Evolutionary conservation across 64 coral and sea anemone genomes (phyloP).

Genomic region (Stichodactyla helianthus): DNA sequence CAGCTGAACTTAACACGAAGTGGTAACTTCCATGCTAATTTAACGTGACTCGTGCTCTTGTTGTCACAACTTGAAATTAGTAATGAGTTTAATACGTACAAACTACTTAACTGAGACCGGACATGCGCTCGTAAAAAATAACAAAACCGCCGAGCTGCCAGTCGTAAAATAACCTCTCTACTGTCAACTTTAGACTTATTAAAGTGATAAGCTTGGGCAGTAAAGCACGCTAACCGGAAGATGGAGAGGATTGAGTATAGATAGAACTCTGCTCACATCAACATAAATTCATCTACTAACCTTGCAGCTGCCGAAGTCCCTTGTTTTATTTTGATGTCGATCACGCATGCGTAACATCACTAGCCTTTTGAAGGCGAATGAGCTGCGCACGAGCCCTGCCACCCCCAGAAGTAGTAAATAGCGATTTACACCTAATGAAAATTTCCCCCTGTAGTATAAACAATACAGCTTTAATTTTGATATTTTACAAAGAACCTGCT

Average conservation of each 20-base stretch:
- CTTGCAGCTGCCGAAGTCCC: conserved; percentile 39
- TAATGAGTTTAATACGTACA: conserved; percentile 29
- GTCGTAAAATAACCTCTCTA: conserved; percentile 16
- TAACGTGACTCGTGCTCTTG: conserved; percentile 19
- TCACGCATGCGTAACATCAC: conserved; percentile 37
- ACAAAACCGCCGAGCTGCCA: conserved; percentile 11
- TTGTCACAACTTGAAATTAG: conserved; percentile 35
- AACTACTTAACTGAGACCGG: conserved; percentile 25
- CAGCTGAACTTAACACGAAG: conserved; percentile 29
- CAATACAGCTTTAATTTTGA: conserved; percentile 64
- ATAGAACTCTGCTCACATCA: background rate
- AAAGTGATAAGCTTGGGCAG: conserved; percentile 14
- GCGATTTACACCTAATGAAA: conserved; percentile 49
- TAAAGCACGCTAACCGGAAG: conserved; percentile 23
- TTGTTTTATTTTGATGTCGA: conserved; percentile 58
- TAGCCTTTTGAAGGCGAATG: background rate
- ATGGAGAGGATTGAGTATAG: conserved; percentile 53
- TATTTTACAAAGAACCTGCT: conserved; percentile 81
- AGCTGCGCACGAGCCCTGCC: background rate
- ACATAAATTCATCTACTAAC: conserved; percentile 34
- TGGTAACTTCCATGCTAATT: conserved; percentile 30
- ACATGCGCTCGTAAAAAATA: conserved; percentile 22
- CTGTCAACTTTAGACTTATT: conserved; percentile 29
- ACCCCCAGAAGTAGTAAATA: conserved; percentile 25
- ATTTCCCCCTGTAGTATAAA: conserved; percentile 64